phyloP scores from a whole-genome alignment of 2,888 invertebrate species.

The Allygus modestus region DNA sequence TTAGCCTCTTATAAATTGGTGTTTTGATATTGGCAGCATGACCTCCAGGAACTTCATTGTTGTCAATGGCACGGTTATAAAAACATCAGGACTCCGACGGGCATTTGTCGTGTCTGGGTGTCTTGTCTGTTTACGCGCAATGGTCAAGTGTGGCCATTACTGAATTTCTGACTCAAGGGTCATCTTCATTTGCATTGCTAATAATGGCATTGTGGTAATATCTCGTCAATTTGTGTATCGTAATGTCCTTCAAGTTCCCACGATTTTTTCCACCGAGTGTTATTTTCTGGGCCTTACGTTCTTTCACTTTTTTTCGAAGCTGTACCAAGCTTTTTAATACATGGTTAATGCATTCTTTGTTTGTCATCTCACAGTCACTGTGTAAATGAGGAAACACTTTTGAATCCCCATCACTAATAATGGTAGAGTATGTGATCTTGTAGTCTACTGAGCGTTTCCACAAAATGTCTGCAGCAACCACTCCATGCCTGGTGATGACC shows the following conservation, averaged over 20 bases:
- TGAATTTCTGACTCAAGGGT: conserved; percentile 40
- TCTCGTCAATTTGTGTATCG: conserved; percentile 19
- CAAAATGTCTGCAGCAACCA: conserved; percentile 60
- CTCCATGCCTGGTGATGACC: conserved; percentile 67
- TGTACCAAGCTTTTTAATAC: conserved; percentile 60
- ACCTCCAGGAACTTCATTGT: not conserved
- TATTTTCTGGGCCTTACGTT: conserved; percentile 53
- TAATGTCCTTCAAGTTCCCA: conserved; percentile 38
- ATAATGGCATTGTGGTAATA: conserved; percentile 28
- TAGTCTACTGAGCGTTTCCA: conserved; percentile 61
- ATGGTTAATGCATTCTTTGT: conserved; percentile 63
- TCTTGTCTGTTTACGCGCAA: conserved; percentile 11
- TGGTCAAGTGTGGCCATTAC: conserved; percentile 37
- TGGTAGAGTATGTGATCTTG: conserved; percentile 56
- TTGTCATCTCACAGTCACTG: conserved; percentile 44
- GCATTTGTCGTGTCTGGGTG: not conserved
- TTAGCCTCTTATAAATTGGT: conserved; percentile 15
- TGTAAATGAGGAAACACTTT: conserved; percentile 57
- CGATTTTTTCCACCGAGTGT: conserved; percentile 47
- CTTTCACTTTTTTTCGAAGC: conserved; percentile 54
- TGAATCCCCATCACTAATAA: conserved; percentile 62
- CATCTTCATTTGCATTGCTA: conserved; percentile 25
- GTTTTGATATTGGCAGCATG: not conserved
- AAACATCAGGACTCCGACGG: conserved; percentile 27
- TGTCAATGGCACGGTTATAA: conserved; percentile 22